Percentiles rank a stretch among this genome's conserved stretches.
Conservation (phyloP, 2,888 invertebrate genomes). For the Microdon myrmicae region DNA sequence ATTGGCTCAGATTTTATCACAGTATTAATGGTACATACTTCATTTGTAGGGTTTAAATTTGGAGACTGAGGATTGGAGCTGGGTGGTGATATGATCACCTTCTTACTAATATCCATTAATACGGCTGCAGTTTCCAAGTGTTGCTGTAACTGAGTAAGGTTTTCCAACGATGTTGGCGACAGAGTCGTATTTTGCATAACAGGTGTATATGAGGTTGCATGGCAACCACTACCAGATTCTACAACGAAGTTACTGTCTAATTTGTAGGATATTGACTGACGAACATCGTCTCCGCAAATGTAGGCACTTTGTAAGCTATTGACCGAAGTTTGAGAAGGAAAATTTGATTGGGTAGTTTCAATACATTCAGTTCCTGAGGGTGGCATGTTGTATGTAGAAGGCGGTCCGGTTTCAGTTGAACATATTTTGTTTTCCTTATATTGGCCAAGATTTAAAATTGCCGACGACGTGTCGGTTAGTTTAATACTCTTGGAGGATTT, state of each 20-base stretch:
- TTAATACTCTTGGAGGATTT: slow-evolving; percentile 43
- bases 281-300: slow-evolving; percentile 20
- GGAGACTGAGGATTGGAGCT: slow-evolving; percentile 65
- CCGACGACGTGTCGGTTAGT: slow-evolving; percentile 42
- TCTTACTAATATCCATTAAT: slow-evolving; percentile 67
- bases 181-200: slow-evolving; percentile 20
- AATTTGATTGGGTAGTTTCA: slow-evolving; percentile 10
- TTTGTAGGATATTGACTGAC: slow-evolving; percentile 9
- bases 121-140: slow-evolving; percentile 67
- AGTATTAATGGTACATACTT: slow-evolving; percentile 67
- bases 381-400: slow-evolving; percentile 20
- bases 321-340: slow-evolving; percentile 7
- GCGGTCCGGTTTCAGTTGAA: slow-evolving; percentile 19
- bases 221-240: slow-evolving; percentile 24
- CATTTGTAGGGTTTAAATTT: slow-evolving; percentile 57
- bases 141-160: slow-evolving; percentile 62
- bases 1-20: slow-evolving; percentile 67
- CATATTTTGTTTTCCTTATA: slow-evolving; percentile 7
- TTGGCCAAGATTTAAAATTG: slow-evolving; percentile 12
- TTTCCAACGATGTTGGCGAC: slow-evolving; percentile 46
- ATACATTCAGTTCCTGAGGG: slow-evolving; percentile 18
- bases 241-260: slow-evolving; percentile 17
- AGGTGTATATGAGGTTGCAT: slow-evolving; percentile 21
- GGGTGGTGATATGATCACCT: slow-evolving; percentile 66
- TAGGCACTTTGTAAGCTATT: slow-evolving; percentile 21